Percentiles rank a stretch among this genome's conserved stretches.
Evolutionary conservation across 2,113 vertebrate species (phyloP).

Genomic region (Opisthocomus hoazin): DNA sequence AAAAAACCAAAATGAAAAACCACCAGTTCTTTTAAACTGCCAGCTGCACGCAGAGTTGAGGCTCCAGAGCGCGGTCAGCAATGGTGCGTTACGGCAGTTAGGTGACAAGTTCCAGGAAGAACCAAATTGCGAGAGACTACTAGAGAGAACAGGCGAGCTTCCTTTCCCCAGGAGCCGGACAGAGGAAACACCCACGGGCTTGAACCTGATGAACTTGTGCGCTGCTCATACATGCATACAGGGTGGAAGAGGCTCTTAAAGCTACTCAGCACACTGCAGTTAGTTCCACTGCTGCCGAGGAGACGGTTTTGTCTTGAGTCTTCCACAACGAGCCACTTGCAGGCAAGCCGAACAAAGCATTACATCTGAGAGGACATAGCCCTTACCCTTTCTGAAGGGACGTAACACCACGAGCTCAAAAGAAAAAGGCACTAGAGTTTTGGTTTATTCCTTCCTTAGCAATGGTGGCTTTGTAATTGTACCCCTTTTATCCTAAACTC

Average conservation of each 20-base stretch:
- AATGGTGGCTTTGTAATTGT: constrained; percentile 51
- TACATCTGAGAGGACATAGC: not conserved
- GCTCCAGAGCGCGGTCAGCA: not conserved
- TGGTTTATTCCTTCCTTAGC: constrained; percentile 19
- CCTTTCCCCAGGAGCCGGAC: not conserved
- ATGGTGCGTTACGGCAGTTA: not conserved
- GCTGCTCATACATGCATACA: not conserved
- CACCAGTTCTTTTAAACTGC: not conserved
- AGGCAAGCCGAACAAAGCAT: not conserved
- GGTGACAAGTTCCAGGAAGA: not conserved
- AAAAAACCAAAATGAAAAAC: not conserved
- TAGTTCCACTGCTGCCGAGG: not conserved
- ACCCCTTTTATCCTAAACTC: not conserved
- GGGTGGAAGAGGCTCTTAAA: not conserved
- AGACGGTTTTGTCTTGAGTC: not conserved
- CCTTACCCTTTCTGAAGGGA: constrained; percentile 6
- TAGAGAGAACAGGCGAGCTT: not conserved
- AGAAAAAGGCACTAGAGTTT: constrained; percentile 70
- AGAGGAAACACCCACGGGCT: not conserved
- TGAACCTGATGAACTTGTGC: not conserved
- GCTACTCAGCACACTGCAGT: not conserved
- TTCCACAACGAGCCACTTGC: not conserved
- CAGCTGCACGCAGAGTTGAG: not conserved
- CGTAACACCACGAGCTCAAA: constrained; percentile 8
- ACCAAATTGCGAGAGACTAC: not conserved